Conservation (phyloP, 1,140 invertebrate genomes). For the Eupristina koningsbergeri region DNA sequence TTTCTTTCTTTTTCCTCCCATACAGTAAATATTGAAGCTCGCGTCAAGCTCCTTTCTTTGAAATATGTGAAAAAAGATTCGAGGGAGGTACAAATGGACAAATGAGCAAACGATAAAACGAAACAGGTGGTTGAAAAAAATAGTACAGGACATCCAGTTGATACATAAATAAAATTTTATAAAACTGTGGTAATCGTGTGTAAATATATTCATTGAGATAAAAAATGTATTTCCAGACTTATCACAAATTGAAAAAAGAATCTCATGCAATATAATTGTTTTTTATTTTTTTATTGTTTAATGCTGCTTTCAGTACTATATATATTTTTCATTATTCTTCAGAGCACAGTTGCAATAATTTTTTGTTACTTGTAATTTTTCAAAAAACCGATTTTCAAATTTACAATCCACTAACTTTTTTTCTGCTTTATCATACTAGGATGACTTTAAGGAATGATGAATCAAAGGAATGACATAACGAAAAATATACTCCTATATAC, state of each 20-base stretch:
- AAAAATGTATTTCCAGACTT: background rate
- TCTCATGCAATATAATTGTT: no score
- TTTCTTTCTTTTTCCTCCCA: background rate
- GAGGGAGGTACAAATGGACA: background rate
- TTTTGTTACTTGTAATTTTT: background rate
- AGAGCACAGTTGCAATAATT: background rate
- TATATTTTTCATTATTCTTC: background rate
- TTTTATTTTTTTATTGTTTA: no score
- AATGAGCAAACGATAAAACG: conserved; percentile 19
- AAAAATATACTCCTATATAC: no score
- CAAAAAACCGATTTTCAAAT: no score
- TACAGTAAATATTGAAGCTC: background rate
- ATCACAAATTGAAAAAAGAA: background rate
- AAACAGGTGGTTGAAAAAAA: conserved; percentile 38
- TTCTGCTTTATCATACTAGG: no score
- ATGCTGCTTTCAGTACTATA: no score
- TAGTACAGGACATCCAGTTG: background rate
- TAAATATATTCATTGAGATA: conserved; percentile 10
- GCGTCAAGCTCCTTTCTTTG: conserved; percentile 27
- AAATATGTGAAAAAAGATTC: conserved; percentile 15
- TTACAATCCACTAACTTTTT: no score
- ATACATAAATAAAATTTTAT: background rate
- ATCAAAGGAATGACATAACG: no score
- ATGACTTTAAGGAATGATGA: no score
- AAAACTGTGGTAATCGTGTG: conserved; percentile 16